Base-by-base conservation (phyloP, 2,797 vertebrate genomes). In the Intellagama lesueurii region DNA sequence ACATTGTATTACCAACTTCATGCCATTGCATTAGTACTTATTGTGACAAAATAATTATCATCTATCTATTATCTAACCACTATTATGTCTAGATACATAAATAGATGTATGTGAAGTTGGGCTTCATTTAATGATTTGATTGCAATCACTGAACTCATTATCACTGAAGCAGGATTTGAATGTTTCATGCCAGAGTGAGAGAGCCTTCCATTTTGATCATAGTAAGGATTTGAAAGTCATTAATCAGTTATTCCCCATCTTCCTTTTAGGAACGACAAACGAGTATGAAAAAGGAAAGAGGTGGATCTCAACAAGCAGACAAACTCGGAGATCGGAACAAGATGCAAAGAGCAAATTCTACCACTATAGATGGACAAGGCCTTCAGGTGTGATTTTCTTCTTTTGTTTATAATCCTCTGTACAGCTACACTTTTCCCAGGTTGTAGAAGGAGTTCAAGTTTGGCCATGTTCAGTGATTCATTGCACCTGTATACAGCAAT, bases 301-400 rank as follows among this genome's bases (percentile, higher is more conserved):
- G 91, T 89, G 90, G 91, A 56, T 94, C 96, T 1, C 96, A 97
- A 96, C 89, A 97, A 96, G 91, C 97, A 91, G 94, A 98, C 96
- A 97, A 98, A 96, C 96, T 97, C 30, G 96, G 94, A 94, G 97
- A 98, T 86, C 94, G 97, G 86, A 98, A 96, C 89, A 98, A 99
- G 96, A 98, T 99, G 97, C 98, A 99, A 94, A 97, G 98, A 96
- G 98, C 98, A 75, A 99, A 99, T 95, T 99, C 98, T 0, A 98
- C 99, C 86, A 99, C 98, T 0, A 96, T 98, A 88, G 98, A 99
- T 77, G 98, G 98, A 70, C 98, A 99, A 96, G 98, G 98, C 49
- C 97, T 99, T 90, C 98, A 99, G 98, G 98, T 98, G 93, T 84
- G 87, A 87, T 87, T 68, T 92, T 88, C 19, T 87, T 82, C n/a